Conservation (phyloP, 35 echinoderm and acorn worm species). For the Strongylocentrotus purpuratus region DNA sequence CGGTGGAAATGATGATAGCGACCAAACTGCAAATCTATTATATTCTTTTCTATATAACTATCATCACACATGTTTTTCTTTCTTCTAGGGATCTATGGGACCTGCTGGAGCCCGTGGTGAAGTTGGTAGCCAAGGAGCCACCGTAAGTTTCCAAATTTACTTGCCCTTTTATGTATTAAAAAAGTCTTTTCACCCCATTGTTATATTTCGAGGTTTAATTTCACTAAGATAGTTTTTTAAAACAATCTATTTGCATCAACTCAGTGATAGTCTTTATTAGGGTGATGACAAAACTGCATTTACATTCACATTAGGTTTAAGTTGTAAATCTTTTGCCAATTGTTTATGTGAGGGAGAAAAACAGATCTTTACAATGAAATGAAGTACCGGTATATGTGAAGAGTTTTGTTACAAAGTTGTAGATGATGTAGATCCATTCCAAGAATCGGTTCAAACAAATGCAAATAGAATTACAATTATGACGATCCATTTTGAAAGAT, state of each 20-base stretch:
- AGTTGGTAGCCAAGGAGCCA: conserved; percentile 67
- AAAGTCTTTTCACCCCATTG: background rate
- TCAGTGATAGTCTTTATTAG: too few relatives aligned
- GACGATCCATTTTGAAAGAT: too few relatives aligned
- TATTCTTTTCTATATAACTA: background rate
- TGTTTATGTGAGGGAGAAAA: too few relatives aligned
- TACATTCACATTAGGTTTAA: too few relatives aligned
- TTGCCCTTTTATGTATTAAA: background rate
- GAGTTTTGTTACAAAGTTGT: too few relatives aligned
- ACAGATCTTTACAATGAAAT: too few relatives aligned
- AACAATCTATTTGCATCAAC: background rate
- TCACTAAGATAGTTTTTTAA: background rate
- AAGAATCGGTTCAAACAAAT: too few relatives aligned
- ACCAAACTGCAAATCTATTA: background rate
- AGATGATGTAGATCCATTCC: too few relatives aligned
- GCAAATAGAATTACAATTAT: too few relatives aligned
- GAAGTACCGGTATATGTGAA: too few relatives aligned
- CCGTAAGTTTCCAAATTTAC: background rate
- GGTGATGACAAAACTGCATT: too few relatives aligned
- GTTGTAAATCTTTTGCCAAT: too few relatives aligned
- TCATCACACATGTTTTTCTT: background rate
- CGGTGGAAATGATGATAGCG: background rate
- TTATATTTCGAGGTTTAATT: background rate
- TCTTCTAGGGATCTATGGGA: conserved; percentile 67
- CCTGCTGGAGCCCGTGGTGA: conserved; percentile 82